Base-by-base conservation (phyloP, 2,888 invertebrate species). In the Drosophila koepferae region DNA sequence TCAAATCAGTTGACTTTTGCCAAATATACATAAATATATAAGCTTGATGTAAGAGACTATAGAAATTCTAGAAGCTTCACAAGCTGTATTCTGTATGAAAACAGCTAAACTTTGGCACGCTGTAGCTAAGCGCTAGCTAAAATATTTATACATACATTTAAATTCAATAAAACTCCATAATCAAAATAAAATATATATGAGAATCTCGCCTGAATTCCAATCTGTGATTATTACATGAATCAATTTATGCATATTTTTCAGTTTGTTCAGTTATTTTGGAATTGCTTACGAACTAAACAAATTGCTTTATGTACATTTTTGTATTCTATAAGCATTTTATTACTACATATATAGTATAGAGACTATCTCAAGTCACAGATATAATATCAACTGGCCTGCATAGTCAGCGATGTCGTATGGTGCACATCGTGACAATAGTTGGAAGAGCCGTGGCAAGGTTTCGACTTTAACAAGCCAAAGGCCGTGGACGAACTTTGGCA, bases 381-480 rank as follows among this genome's bases (percentile, higher is more conserved):
- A 49, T 31, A 23, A 18, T 38, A 43, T 49, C 48, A 55, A 31
- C 23, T 18, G 31, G 31, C 56, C 9, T 34, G 40, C 49, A 43
- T 5, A 34, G 10, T 61, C 14, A 10, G 40, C 70, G 48, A 77
- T 74, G 69, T 61, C 69, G 55, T 36, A 41, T 41, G 63, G 66
- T 36, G 63, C 67, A 71, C 56, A 68, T 78, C 77, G 77, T 78
- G 77, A 78, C 77, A 78, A 74, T 41, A 48, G 56, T 53, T 68
- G 68, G 64, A 56, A 68, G 78, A 74, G 74, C 71, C 78, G 61
- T 74, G 74, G 58, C 78, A 78, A 78, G 78, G 74, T 77, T 78
- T 73, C 43, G 78, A 74, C 67, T 74, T 71, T 70, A 78, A 78
- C 71, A 71, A 78, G 78, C 65, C 71, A 77, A 70, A 70, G 70